Evolutionary conservation across 2,113 vertebrate species (phyloP).

Genomic region (Oxyura jamaicensis): DNA sequence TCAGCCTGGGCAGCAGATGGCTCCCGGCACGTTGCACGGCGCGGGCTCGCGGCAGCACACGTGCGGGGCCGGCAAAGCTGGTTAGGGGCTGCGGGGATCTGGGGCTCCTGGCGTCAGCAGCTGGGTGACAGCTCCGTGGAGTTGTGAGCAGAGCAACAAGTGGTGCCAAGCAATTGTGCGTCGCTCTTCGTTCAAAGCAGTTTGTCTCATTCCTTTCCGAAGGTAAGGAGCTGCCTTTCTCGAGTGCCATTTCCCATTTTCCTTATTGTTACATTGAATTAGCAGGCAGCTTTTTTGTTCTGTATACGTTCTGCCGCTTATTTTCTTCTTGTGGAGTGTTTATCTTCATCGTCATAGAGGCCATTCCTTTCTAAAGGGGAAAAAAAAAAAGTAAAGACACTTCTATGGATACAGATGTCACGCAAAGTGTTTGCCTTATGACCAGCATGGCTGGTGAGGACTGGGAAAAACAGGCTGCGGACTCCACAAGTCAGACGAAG

Average conservation of each 20-base stretch:
- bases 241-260: neutral
- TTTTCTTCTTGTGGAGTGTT: neutral
- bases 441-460: neutral
- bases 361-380: neutral
- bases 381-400: neutral
- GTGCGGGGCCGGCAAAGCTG: neutral
- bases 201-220: neutral
- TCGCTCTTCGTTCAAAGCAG: neutral
- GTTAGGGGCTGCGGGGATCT: neutral
- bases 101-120: neutral
- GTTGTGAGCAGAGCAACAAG: neutral
- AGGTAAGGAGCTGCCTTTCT: neutral
- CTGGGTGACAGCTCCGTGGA: neutral
- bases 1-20: slow-evolving; percentile 42
- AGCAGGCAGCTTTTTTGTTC: neutral
- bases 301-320: neutral
- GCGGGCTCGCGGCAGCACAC: neutral
- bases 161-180: accelerated
- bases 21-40: neutral
- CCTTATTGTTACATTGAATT: neutral
- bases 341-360: neutral
- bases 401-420: neutral
- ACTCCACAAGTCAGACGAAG: neutral
- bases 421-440: neutral
- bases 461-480: neutral